Base-by-base conservation (phyloP, 2,113 vertebrate genomes). In the Albula goreensis region DNA sequence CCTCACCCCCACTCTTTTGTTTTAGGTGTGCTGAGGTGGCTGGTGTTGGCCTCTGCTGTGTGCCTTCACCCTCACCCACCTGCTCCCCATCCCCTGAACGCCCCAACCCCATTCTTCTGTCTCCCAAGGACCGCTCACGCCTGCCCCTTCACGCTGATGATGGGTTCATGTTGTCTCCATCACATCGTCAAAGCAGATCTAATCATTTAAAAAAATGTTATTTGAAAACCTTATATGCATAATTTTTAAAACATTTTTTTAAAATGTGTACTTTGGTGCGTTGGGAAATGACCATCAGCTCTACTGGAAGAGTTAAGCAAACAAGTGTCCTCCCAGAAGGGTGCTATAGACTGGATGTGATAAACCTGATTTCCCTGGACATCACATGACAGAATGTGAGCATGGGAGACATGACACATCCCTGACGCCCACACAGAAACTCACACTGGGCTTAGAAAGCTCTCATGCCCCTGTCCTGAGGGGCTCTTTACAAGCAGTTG, bases 11-110 rank as follows among this genome's bases (percentile, higher is more conserved):
- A 56, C 9, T 88, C 83, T 49, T 22, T 5, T 86, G 4, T 87
- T 41, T 89, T 66, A 95, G 95, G 95, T 95, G n/a, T 95, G 95
- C 91, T 95, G 93, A 95, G 83, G 91, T 25, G 78, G 48, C 74
- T 50, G 66, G 17, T 56, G 25, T 19, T 8, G 13, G 63, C 50
- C 4, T 25, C 25, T 11, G 31, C 0, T 2, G 12, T 51, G 50
- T 0, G 5, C 56, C 66, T 78, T 85, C 25, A 5, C 79, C 63
- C 25, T 17, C 57, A 49, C 50, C 31, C 80, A 53, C 74, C 78
- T 2, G 4, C 41, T n/a, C 87, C 74, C 82, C 88, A 86, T 77
- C 74, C 74, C 63, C 74, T 17, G 25, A 53, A 48, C 83, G 19
- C 50, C 15, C 63, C 25, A 57, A 52, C 15, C 6, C 7, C n/a